Percentiles rank a stretch among this genome's conserved stretches.
Conservation (phyloP, 2,888 invertebrate genomes). For the Adelognathus sp. region DNA sequence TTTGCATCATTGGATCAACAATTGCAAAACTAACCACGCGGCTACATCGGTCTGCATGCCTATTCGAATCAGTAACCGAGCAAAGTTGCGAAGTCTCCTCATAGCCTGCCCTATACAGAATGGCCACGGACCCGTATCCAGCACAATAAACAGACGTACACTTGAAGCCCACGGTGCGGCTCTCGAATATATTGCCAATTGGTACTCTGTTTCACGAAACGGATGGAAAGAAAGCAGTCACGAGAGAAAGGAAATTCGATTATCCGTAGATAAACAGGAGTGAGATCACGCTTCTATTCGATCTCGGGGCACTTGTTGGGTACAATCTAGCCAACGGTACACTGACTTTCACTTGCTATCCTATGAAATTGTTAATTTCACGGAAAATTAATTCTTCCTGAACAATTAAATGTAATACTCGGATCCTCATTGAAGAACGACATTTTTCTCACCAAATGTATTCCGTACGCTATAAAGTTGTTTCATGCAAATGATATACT, state of each 20-base stretch:
- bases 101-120: not conserved
- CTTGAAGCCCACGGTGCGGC: conserved; percentile 20
- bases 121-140: conserved; percentile 19
- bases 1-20: no score
- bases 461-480: no score
- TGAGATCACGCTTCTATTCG: conserved; percentile 44
- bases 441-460: no score
- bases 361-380: no score
- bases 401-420: no score
- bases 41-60: not conserved
- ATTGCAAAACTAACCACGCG: not conserved
- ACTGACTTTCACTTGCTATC: no score
- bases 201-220: conserved; percentile 65
- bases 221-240: conserved; percentile 78
- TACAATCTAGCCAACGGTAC: conserved; percentile 1
- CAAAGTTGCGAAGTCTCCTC: conserved; percentile 1
- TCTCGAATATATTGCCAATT: conserved; percentile 28
- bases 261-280: conserved; percentile 76
- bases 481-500: no score
- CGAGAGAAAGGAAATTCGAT: conserved; percentile 73
- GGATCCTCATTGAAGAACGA: no score
- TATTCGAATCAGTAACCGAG: conserved; percentile 4
- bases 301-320: conserved; percentile 3
- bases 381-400: no score
- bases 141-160: conserved; percentile 36